A percentile compares a stretch with the other conserved stretches of the same genome.
These are phyloP conservation scores for Aporrectodea caliginosa DNA, from an alignment of 1,140 invertebrate genomes.

Conservation along the genomic window DNA sequence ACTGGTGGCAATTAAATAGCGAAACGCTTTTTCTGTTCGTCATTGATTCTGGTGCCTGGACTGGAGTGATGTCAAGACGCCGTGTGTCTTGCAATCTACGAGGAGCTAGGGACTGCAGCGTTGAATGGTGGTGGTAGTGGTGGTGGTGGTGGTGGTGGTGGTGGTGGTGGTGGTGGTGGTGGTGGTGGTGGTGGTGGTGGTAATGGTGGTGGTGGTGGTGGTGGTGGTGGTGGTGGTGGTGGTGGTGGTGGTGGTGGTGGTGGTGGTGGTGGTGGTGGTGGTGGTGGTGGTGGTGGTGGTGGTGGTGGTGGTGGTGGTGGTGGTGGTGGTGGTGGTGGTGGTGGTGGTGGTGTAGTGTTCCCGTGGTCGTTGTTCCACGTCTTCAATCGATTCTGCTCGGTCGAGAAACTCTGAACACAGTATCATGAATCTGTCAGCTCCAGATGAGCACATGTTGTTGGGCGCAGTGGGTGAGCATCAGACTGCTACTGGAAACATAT, in stretches of 20 bases:
- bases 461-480: too few relatives aligned
- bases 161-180: conserved; percentile 15
- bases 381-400: too few relatives aligned
- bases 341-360: not conserved
- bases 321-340: conserved; percentile 14
- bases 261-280: conserved; percentile 14
- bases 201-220: conserved; percentile 11
- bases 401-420: too few relatives aligned
- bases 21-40: too few relatives aligned
- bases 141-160: conserved; percentile 14
- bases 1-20: too few relatives aligned
- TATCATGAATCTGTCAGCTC: too few relatives aligned
- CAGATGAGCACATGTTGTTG: too few relatives aligned
- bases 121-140: conserved; percentile 4
- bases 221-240: conserved; percentile 15
- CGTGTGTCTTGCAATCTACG: too few relatives aligned
- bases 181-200: conserved; percentile 14
- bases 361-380: not conserved
- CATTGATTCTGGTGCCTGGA: too few relatives aligned
- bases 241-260: conserved; percentile 14
- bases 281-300: conserved; percentile 15
- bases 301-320: conserved; percentile 14
- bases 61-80: too few relatives aligned
- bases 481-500: too few relatives aligned
- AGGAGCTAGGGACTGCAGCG: too few relatives aligned